Base-by-base conservation (phyloP, 2,888 invertebrate species). In the Mantis religiosa region DNA sequence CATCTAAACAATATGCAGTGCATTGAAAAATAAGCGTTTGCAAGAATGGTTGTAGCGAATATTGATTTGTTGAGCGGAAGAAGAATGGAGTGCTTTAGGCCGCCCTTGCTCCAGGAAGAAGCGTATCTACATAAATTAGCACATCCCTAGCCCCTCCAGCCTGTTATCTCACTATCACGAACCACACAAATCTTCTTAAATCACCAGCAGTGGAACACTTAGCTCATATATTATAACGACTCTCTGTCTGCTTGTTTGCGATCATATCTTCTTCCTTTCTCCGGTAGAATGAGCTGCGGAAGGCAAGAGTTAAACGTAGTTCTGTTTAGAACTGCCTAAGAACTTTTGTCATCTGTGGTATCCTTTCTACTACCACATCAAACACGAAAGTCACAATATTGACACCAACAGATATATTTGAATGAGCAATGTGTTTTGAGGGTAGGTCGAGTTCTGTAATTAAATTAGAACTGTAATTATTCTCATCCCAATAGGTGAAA, bases 151-250 rank as follows among this genome's bases (percentile, higher is more conserved):
- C 87, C 82, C 81, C 71, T 86, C 81, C 86, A 27, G 71, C 30
- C 6, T 34, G 85, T 82, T 89, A 89, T 85, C 88, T 86, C 85
- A 47, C 83, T 89, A 89, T 89, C 89, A 81, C 82, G 71, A 81
- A 34, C 20, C 30, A 84, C 89, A 89, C 89, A 89, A 89, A 89
- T 89, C 89, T 89, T 89, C 89, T 89, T 89, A 89, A 89, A 89
- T 89, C 87, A 89, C 87, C 82, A 87, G 87, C 82, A 82, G 47
- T 41, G 41, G 54, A 82, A 84, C 84, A 81, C 34, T 27, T 84
- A 28, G 34, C 87, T 87, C 88, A 88, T 88, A 88, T 71, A 88
- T 88, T 88, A 88, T 83, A 30, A 28, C 83, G 47, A 27, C 20
- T 41, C 54, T 12, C 85, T 54, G 47, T 27, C 86, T 28, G 7